Evolutionary conservation across 2,797 vertebrate species (phyloP), one percentile per base, ranked within the genome.

Genomic region (Lithobates sylvaticus): DNA sequence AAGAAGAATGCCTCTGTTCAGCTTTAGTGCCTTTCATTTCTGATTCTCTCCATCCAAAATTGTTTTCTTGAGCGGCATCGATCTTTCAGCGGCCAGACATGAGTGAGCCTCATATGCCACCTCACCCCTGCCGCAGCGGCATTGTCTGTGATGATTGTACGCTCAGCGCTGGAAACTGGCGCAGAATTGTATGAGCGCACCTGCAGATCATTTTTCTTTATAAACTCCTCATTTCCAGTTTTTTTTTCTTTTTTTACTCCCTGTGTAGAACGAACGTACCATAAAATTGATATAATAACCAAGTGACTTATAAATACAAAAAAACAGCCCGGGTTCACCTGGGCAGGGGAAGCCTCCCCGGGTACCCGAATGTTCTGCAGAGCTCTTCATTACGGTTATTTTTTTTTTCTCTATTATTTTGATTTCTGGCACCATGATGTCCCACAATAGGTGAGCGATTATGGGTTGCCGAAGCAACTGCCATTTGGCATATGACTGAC

Each of bases 361-460:
- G 27, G 3, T 3, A 36, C 32, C 44, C 26, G 68, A 32, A 71
- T 36, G 69, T 71, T 81, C 47, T 26, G 54, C 47, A n/a, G 64
- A 34, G 18, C 39, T 32, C 65, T 79, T 70, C 50, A 69, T 69
- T 79, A 69, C 44, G 0, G 44, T 47, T 47, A 42, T 29, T 81
- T 16, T 34, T 71, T 32, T 81, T 10, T 26, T 71, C 10, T 2
- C 29, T 71, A 80, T 81, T 81, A 81, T 71, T 81, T 81, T 81
- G 67, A 81, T 81, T 71, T 81, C 68, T 71, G 29, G 68, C 67
- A 81, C 78, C 44, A 58, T 2, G n/a, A 81, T 81, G 67, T n/a
- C 6, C 67, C 42, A 50, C 78, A 70, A 34, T 34, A 32, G 78
- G 68, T 81, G 68, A 81, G 21, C 16, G 47, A 81, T 71, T 29